These are phyloP conservation scores for Zosterops pallidus DNA, from an alignment of 2,113 vertebrate genomes.

Conservation along the genomic window DNA sequence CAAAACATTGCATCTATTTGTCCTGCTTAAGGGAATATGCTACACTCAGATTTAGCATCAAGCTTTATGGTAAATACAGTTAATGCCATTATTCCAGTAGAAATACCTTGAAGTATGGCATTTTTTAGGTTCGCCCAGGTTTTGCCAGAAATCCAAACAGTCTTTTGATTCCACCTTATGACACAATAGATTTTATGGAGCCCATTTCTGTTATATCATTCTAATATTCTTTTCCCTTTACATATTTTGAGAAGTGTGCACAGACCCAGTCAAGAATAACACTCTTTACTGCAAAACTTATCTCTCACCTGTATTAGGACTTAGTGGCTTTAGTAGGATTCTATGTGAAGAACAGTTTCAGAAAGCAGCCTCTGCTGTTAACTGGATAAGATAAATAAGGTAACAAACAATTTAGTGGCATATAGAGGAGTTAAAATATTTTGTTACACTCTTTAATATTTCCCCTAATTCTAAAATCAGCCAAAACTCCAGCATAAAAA, in stretches of 20 bases:
- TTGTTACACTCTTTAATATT: neutral
- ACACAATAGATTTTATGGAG: neutral
- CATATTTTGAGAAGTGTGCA: neutral
- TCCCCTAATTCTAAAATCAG: conserved; percentile 7
- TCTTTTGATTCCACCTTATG: neutral
- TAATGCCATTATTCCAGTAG: neutral
- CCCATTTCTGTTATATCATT: neutral
- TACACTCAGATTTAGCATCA: neutral
- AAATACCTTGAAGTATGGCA: neutral
- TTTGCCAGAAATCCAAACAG: neutral
- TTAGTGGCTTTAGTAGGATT: neutral
- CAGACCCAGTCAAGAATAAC: neutral
- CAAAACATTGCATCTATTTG: neutral
- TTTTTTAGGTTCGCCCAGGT: neutral
- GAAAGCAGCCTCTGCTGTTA: neutral
- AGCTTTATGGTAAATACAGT: neutral
- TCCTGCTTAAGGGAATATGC: neutral
- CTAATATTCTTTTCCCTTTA: neutral
- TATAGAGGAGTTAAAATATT: neutral
- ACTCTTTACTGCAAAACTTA: neutral
- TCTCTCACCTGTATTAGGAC: neutral
- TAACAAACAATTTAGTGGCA: neutral
- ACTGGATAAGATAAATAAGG: conserved; percentile 1
- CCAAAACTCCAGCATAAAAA: neutral
- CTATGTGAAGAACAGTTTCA: neutral